These are phyloP conservation scores for Hippocampus kuda DNA, from an alignment of 2,797 vertebrate species.

Conservation along the genomic window DNA sequence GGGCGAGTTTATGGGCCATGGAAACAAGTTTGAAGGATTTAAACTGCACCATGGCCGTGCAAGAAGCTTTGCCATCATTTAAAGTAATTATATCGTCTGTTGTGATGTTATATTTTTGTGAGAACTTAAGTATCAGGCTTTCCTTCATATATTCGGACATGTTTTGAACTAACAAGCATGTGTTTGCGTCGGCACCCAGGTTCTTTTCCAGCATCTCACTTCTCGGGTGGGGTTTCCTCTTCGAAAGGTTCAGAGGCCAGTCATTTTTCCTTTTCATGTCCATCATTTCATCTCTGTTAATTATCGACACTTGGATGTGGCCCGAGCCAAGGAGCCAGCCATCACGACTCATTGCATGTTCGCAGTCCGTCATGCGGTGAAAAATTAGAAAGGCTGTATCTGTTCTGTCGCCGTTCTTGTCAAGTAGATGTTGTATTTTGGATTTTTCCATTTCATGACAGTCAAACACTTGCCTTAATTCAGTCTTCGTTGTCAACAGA, in stretches of 20 bases:
- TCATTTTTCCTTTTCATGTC: constrained; percentile 49
- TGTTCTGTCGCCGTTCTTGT: constrained; percentile 68
- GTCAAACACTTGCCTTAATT: constrained; percentile 75
- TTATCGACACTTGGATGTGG: constrained; percentile 67
- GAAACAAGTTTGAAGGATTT: constrained; percentile 64
- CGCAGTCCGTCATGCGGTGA: constrained; percentile 65
- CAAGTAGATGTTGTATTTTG: constrained; percentile 73
- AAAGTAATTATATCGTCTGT: constrained; percentile 71
- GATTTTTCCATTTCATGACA: constrained; percentile 65
- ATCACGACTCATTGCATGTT: constrained; percentile 70
- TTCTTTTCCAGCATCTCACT: background rate
- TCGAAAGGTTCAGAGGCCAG: no score
- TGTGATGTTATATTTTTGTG: constrained; percentile 57
- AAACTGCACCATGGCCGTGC: constrained; percentile 80
- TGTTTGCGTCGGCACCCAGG: constrained; percentile 1
- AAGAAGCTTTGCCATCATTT: constrained; percentile 67
- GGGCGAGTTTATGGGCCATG: constrained; percentile 67
- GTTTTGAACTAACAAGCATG: constrained; percentile 65
- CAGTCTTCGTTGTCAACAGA: constrained; percentile 70
- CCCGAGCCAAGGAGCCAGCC: constrained; percentile 67
- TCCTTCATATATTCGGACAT: constrained; percentile 75
- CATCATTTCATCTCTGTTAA: constrained; percentile 71
- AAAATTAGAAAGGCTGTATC: constrained; percentile 79
- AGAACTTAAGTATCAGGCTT: constrained; percentile 72
- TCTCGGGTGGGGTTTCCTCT: no score